Conservation (phyloP, 2,888 invertebrate species). For the Neocrepidodera transversa region DNA sequence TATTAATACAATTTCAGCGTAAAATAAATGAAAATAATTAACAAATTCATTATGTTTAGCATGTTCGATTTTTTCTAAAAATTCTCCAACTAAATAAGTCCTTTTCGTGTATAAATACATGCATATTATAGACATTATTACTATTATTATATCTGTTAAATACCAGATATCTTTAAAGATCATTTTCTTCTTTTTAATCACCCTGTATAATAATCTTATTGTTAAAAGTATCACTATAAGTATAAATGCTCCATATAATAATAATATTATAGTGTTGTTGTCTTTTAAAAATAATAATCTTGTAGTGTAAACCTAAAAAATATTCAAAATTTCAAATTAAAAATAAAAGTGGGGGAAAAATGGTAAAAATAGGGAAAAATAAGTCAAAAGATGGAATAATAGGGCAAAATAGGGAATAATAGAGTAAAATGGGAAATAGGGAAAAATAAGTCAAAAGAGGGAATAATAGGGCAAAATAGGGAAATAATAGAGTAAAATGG, state of each 20-base stretch:
- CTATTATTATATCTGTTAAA: slow-evolving; percentile 46
- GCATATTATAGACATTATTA: slow-evolving; percentile 41
- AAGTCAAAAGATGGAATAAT: no score
- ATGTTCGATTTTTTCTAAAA: slow-evolving; percentile 39
- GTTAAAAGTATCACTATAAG: slow-evolving; percentile 40
- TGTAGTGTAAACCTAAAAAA: slow-evolving; percentile 45
- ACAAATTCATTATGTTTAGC: slow-evolving; percentile 49
- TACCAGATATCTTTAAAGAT: slow-evolving; percentile 45
- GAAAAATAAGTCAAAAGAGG: no score
- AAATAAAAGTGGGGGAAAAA: no score
- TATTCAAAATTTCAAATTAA: no score
- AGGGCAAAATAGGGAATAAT: no score
- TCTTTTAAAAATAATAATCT: slow-evolving; percentile 45
- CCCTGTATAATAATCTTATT: slow-evolving; percentile 36
- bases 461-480: no score
- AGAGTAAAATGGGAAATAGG: no score
- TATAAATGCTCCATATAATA: slow-evolving; percentile 41
- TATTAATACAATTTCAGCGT: slow-evolving; percentile 43
- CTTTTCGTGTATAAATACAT: slow-evolving; percentile 40
- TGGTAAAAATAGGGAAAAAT: no score
- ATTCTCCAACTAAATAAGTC: slow-evolving; percentile 34
- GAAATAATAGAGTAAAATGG: no score
- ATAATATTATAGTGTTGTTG: slow-evolving; percentile 32
- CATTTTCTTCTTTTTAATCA: slow-evolving; percentile 33
- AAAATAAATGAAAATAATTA: slow-evolving; percentile 47